Base-by-base conservation (phyloP, 2,797 vertebrate species). In the Halcyon smyrnensis region DNA sequence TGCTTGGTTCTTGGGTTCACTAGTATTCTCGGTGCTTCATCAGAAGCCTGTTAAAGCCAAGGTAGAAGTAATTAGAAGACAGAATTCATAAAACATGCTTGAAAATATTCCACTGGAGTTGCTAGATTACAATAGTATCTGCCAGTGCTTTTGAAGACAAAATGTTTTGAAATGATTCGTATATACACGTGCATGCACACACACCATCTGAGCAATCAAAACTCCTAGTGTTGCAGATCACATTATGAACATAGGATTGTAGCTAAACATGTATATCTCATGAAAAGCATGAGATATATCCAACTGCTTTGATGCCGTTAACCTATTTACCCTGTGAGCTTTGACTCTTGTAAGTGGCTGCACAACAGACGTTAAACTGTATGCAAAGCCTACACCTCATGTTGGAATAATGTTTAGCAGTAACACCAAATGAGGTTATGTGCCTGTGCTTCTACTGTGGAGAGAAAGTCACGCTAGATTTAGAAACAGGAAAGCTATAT, bases 71-170 rank as follows among this genome's bases (percentile, higher is more conserved):
- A 89, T 93, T 81, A 69, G 65, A 93, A 46, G 62, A 62, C 17
- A 45, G 28, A 87, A 18, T 50, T 83, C 57, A 48, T 90, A 56
- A 93, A 94, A 65, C 8, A 27, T 23, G 20, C n/a, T 56, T 90
- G 46, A 84, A 94, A 93, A 83, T 36, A 76, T 67, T 87, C 39
- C 34, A 32, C 83, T 34, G 12, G 56, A 76, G 23, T 90, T 90
- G 54, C 41, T 90, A 78, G 43, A 74, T 81, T 88, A n/a, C 46
- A 63, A 15, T 12, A 83, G 67, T 32, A 69, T 30, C 34, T 84
- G 63, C 54, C 57, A 67, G 46, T 62, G 34, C 43, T 87, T 82
- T 89, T 79, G 78, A 80, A 82, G 68, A 50, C 36, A 79, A 77
- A 92, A 25, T 28, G 4, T 81, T 89, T 91, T 76, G 18, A 76